A percentile compares a stretch with the other conserved stretches of the same genome.
Evolutionary conservation across 2,797 vertebrate genomes (phyloP).

Genomic region (Erpetoichthys calabaricus): DNA sequence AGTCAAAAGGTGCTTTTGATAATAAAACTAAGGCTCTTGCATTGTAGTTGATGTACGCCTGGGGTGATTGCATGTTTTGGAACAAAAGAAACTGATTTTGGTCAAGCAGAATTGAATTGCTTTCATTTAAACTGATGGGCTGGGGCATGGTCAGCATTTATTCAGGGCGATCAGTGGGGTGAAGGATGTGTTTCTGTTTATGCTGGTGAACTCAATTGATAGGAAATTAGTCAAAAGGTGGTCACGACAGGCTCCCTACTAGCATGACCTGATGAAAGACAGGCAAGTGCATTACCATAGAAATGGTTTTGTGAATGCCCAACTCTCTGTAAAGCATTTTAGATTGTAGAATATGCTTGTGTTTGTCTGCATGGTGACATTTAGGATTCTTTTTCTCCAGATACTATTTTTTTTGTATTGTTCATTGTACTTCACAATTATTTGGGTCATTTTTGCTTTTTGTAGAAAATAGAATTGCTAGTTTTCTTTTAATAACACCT

Average conservation of each 20-base stretch:
- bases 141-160: slow-evolving; percentile 27
- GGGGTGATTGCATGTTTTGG: slow-evolving; percentile 38
- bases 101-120: slow-evolving; percentile 42
- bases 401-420: slow-evolving; percentile 12
- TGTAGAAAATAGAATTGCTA: too few relatives aligned
- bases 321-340: neutral
- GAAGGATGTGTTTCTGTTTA: slow-evolving; percentile 23
- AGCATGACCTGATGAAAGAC: slow-evolving; percentile 20
- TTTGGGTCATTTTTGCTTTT: neutral
- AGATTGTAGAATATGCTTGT: neutral
- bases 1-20: slow-evolving; percentile 32
- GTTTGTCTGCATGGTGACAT: neutral
- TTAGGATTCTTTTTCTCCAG: neutral
- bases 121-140: slow-evolving; percentile 38
- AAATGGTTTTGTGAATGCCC: neutral
- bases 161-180: slow-evolving; percentile 25
- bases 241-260: slow-evolving; percentile 14
- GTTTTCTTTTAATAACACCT: too few relatives aligned
- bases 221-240: slow-evolving; percentile 18
- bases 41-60: slow-evolving; percentile 20
- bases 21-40: slow-evolving; percentile 32
- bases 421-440: slow-evolving; percentile 9
- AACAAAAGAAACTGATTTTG: slow-evolving; percentile 41
- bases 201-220: slow-evolving; percentile 22
- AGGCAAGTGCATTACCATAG: slow-evolving; percentile 14